Base-by-base conservation (phyloP, 2,797 vertebrate genomes). In the Aotus griseimembra region DNA sequence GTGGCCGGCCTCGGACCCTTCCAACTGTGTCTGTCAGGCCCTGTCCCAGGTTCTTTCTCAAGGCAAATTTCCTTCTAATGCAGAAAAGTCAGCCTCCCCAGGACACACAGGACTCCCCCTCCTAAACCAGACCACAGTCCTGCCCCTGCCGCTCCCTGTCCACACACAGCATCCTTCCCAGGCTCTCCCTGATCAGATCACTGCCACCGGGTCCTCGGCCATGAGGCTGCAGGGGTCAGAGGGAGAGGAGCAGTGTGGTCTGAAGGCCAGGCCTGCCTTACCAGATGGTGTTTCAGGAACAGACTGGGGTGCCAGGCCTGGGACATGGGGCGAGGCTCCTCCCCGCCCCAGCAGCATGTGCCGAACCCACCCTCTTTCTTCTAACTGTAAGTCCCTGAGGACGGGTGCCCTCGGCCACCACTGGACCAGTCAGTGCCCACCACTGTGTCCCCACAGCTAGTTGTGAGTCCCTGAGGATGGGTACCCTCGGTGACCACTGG, bases 91-190 rank as follows among this genome's bases (percentile, higher is more conserved):
- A 2, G 55, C 28, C 6, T 55, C 73, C 20, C 36, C 24, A 2
- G 5, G 7, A 5, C 41, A 1, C 0, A 0, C 0, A 8, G 26
- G 41, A 4, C 41, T 3, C 8, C 28, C 5, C 15, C 30, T 10
- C 28, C n/a, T n/a, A 2, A 30, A 48, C 80, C 57, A 30, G n/a
- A 4, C 76, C 8, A 58, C 14, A 39, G 5, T 5, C 20, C 64
- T 4, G 1, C 5, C n/a, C 24, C 44, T 67, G 46, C n/a, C 5
- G 1, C 46, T 70, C 4, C 61, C n/a, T 5, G 1, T 39, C 48
- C 36, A 50, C 24, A 2, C 26, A 14, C 1, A 15, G 26, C n/a
- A 1, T 50, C n/a, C 72, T 41, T 2, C 58, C n/a, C 46, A 3
- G 4, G 17, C 44, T 11, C 2, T 0, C 30, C 36, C n/a, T 12